phyloP scores from a whole-genome alignment of 1,140 invertebrate species.

The Ooceraea biroi region DNA sequence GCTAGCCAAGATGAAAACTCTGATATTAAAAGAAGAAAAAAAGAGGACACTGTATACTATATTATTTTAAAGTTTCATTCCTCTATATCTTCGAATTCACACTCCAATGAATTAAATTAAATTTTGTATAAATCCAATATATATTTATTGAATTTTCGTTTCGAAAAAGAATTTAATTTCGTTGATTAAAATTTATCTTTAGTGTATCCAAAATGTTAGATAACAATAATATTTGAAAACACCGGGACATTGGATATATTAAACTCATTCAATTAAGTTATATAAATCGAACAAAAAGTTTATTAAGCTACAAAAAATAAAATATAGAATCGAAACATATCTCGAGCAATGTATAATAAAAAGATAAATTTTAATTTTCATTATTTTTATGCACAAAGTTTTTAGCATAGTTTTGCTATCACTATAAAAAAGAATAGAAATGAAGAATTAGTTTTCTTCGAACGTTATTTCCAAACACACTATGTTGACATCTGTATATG shows the following conservation, averaged over 20 bases:
- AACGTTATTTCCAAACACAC: background rate
- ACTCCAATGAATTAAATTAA: slow-evolving; percentile 36
- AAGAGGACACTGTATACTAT: background rate
- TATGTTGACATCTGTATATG: background rate
- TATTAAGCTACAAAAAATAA: background rate
- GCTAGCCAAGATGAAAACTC: slow-evolving; percentile 1
- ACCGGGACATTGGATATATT: background rate
- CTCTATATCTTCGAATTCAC: background rate
- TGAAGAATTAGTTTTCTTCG: background rate
- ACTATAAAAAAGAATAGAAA: slow-evolving; percentile 13
- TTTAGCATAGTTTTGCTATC: slow-evolving; percentile 12
- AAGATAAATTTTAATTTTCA: no score
- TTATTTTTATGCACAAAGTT: background rate
- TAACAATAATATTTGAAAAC: slow-evolving; percentile 35
- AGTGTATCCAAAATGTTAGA: background rate
- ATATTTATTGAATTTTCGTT: slow-evolving; percentile 5
- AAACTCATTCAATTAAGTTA: background rate
- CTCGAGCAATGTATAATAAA: no score
- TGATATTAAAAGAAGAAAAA: slow-evolving; percentile 27
- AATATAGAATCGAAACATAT: no score
- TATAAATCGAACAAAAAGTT: slow-evolving; percentile 4
- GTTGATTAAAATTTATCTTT: slow-evolving; percentile 42
- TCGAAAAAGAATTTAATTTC: slow-evolving; percentile 38
- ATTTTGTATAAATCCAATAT: slow-evolving; percentile 42
- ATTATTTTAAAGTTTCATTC: slow-evolving; percentile 27